Evolutionary conservation across 1,140 invertebrate species (phyloP).

Genomic region (Eriosoma lanigerum): DNA sequence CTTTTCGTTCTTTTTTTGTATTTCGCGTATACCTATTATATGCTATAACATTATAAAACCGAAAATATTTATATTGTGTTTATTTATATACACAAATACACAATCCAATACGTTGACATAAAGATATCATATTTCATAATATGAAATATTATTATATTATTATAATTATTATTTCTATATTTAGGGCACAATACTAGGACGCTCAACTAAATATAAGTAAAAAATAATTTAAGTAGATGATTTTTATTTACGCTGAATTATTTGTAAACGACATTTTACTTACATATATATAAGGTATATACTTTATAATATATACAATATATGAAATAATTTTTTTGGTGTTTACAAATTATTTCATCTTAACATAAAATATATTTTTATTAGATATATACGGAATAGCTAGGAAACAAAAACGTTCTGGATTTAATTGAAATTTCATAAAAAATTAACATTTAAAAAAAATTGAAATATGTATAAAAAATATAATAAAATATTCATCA

Average conservation of each 20-base stretch:
- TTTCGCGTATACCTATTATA: not conserved
- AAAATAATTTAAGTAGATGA: conserved; percentile 23
- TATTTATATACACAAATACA: conserved; percentile 19
- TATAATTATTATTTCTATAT: no score
- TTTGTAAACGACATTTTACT: not conserved
- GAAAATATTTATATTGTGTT: conserved; percentile 39
- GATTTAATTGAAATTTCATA: no score
- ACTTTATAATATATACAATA: no score
- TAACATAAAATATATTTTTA: no score
- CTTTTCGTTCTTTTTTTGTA: conserved; percentile 15
- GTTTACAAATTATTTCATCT: no score
- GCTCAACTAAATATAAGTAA: conserved; percentile 9
- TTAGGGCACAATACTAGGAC: not conserved
- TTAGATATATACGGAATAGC: no score
- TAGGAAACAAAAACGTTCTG: no score
- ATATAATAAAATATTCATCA: no score
- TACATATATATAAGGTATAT: not conserved
- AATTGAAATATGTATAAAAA: no score
- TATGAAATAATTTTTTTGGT: not conserved
- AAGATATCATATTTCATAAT: conserved; percentile 36
- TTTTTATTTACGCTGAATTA: conserved; percentile 37
- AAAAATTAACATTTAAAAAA: no score
- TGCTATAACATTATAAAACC: not conserved
- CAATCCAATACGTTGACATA: conserved; percentile 37
- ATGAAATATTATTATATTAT: no score